Evolutionary conservation across 2,797 vertebrate species (phyloP).

Genomic region (Scolopax bukidnonensis): DNA sequence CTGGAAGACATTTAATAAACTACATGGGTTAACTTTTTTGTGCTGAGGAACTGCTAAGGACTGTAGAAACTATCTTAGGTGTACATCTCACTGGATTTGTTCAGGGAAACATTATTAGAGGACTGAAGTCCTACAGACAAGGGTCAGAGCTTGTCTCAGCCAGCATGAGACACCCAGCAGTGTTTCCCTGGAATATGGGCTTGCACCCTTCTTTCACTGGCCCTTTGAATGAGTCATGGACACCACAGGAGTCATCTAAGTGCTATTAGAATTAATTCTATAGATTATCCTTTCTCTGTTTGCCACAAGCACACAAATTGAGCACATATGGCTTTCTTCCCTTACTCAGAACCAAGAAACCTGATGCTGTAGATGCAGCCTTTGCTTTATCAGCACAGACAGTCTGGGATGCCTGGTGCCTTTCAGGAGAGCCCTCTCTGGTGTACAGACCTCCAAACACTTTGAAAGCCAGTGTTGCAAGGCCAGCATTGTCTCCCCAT

Average conservation of each 20-base stretch:
- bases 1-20: not conserved
- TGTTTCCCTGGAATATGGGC: not conserved
- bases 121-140: not conserved
- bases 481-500: not conserved
- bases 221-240: not conserved
- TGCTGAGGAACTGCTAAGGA: not conserved
- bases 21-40: not conserved
- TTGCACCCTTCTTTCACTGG: not conserved
- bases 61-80: not conserved
- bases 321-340: not conserved
- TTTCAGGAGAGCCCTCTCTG: not conserved
- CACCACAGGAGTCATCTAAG: not conserved
- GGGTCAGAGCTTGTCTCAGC: not conserved
- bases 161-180: not conserved
- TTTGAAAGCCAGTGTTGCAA: not conserved
- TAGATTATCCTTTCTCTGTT: not conserved
- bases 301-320: not conserved
- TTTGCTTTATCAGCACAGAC: not conserved
- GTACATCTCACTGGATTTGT: not conserved
- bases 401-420: not conserved
- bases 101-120: not conserved
- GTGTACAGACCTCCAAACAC: rapidly evolving
- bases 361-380: not conserved
- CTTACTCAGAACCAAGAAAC: not conserved
- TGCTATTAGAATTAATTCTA: not conserved